phyloP scores from a whole-genome alignment of 2,888 invertebrate genomes.

The Cerastoderma edule region DNA sequence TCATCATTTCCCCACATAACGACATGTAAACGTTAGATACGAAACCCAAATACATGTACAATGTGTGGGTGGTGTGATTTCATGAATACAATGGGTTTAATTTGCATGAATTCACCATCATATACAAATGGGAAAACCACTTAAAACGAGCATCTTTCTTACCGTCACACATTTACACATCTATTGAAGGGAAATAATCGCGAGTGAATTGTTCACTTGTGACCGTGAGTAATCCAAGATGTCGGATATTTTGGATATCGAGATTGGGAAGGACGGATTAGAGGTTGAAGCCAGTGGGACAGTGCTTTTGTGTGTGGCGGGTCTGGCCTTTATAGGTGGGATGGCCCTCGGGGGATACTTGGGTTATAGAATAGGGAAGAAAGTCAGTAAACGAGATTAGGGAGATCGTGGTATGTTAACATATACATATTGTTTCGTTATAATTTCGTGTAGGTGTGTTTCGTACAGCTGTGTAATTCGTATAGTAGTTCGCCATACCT shows the following conservation, averaged over 20 bases:
- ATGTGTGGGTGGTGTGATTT: not conserved
- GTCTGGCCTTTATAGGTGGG: constrained; percentile 51
- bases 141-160: not conserved
- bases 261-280: constrained; percentile 56
- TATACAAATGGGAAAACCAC: not conserved
- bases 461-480: too few relatives aligned
- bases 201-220: not conserved
- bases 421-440: not conserved
- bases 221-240: constrained; percentile 23
- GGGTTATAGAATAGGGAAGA: constrained; percentile 41
- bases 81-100: not conserved
- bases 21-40: too few relatives aligned
- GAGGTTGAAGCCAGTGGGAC: constrained; percentile 61
- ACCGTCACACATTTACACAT: not conserved
- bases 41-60: not conserved
- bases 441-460: not conserved
- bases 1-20: too few relatives aligned
- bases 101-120: too few relatives aligned
- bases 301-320: constrained; percentile 45
- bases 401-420: not conserved
- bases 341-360: constrained; percentile 49
- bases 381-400: constrained; percentile 42
- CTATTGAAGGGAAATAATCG: constrained; percentile 2
- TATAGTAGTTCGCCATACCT: too few relatives aligned
- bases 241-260: constrained; percentile 55